Base-by-base conservation (phyloP, 92 coral and sea anemone species). In the Phenganax subtilis region DNA sequence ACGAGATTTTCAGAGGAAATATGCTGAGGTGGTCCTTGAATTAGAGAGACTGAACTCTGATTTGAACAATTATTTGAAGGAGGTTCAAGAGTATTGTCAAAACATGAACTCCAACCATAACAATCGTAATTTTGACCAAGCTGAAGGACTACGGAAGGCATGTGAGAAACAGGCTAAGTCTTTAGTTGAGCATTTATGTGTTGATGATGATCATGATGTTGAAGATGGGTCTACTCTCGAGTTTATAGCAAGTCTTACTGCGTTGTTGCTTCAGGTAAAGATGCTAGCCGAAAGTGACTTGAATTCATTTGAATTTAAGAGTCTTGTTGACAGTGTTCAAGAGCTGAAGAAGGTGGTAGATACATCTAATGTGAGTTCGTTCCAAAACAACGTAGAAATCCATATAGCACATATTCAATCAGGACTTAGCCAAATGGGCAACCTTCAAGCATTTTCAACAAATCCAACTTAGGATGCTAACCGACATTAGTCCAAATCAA, bases 401-500 rank as follows among this genome's bases (percentile, higher is more conserved):
- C 98, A 94, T 61, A 96, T 94, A n/a, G 98, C 98, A 12, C 98
- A 94, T 77, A 94, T 94, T 83, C 98, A 94, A 85, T 94, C 98
- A 25, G 98, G 98, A 1, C 84, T 94, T 12, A 94, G 98, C 63
- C 98, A 94, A 84, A 94, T 94, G 98, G 98, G 98, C 7, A 94
- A 94, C 79, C 84, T 94, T 61, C 98, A 94, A 54, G 98, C 98
- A 20, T 94, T 94, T 75, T 90, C 93, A 7, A 57, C 82, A 61
- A 78, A 78, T 52, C 60, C 72, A 78, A 25, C 67, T 20, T 78
- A 65, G 54, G 73, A 51, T 47, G 16, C 69, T 1, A 7, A 12
- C 29, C 14, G 82, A 29, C 72, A 27, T 66, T 61, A 14, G 25
- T 9, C 28, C 51, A 66, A 30, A 27, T 66, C 7, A 29, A 10